Percentiles rank a stretch among this genome's conserved stretches.
phyloP scores from a whole-genome alignment of 2,888 invertebrate genomes.

The Drepanosiphum platanoidis region DNA sequence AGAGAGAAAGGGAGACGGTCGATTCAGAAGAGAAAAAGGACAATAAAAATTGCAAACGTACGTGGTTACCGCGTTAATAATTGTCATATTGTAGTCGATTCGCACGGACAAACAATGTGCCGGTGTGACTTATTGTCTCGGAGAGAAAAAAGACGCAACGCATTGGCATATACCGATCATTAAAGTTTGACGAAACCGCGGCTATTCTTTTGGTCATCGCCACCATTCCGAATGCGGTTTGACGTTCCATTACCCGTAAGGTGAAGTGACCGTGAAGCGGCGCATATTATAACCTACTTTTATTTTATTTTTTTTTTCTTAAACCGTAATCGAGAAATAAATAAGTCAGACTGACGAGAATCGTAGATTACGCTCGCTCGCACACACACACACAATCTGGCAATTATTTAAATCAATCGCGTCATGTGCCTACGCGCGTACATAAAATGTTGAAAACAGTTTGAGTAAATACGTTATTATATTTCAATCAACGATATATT shows the following conservation, averaged over 20 bases:
- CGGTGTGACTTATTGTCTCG: conserved; percentile 33
- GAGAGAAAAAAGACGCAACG: neutral
- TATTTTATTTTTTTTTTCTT: neutral
- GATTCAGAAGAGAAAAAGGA: conserved; percentile 16
- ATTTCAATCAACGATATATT: no score
- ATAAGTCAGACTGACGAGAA: neutral
- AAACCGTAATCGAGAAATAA: neutral
- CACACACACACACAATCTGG: neutral
- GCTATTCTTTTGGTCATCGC: conserved; percentile 52
- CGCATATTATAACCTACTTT: conserved; percentile 22
- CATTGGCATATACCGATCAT: conserved; percentile 13
- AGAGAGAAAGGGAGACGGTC: conserved; percentile 27
- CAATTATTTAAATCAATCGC: neutral
- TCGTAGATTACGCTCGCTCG: neutral
- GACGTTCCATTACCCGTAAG: conserved; percentile 34
- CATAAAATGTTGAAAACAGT: no score
- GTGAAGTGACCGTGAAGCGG: conserved; percentile 28
- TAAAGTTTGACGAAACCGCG: conserved; percentile 40
- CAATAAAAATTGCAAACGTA: conserved; percentile 20
- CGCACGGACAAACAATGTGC: conserved; percentile 28
- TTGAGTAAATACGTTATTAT: no score
- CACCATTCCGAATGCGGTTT: conserved; percentile 46
- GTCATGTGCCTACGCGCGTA: no score
- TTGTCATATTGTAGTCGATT: conserved; percentile 25
- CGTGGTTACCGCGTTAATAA: conserved; percentile 38